phyloP scores from a whole-genome alignment of 2,797 vertebrate genomes.

The Phrynocephalus vlangalii region DNA sequence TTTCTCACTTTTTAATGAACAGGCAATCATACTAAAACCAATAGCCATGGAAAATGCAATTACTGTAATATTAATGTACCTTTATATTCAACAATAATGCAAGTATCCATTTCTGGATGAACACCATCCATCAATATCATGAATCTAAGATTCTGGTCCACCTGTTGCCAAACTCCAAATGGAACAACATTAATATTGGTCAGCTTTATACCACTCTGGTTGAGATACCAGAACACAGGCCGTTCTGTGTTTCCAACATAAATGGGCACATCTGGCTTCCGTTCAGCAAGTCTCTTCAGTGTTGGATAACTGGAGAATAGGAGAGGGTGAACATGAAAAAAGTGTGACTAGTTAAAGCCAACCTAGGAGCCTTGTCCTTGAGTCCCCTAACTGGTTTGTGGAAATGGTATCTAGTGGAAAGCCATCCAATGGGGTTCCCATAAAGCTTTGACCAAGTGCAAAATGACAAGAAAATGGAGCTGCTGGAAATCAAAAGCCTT shows the following conservation, averaged over 20 bases:
- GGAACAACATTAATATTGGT: constrained; percentile 82
- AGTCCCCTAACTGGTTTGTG: neutral
- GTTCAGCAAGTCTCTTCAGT: constrained; percentile 76
- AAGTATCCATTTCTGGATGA: constrained; percentile 88
- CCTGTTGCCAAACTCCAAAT: constrained; percentile 84
- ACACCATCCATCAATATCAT: constrained; percentile 88
- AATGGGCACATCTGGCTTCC: constrained; percentile 80
- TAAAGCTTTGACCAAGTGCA: neutral
- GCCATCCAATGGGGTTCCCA: neutral
- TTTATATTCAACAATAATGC: constrained; percentile 87
- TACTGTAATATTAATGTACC: constrained; percentile 65
- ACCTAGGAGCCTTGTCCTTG: neutral
- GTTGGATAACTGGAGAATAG: constrained; percentile 80
- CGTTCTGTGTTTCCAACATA: constrained; percentile 84
- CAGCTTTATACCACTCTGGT: constrained; percentile 78
- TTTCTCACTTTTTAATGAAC: neutral
- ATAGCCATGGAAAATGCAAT: neutral
- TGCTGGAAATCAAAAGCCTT: too few relatives aligned
- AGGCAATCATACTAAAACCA: neutral
- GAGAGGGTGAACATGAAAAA: neutral
- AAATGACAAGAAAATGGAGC: too few relatives aligned
- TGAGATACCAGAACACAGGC: constrained; percentile 84
- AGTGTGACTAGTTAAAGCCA: neutral
- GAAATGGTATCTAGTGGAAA: neutral
- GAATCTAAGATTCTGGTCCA: constrained; percentile 81